A percentile compares a stretch with the other conserved stretches of the same genome.
phyloP scores from a whole-genome alignment of 1,140 invertebrate genomes.

The Contarinia nasturtii region DNA sequence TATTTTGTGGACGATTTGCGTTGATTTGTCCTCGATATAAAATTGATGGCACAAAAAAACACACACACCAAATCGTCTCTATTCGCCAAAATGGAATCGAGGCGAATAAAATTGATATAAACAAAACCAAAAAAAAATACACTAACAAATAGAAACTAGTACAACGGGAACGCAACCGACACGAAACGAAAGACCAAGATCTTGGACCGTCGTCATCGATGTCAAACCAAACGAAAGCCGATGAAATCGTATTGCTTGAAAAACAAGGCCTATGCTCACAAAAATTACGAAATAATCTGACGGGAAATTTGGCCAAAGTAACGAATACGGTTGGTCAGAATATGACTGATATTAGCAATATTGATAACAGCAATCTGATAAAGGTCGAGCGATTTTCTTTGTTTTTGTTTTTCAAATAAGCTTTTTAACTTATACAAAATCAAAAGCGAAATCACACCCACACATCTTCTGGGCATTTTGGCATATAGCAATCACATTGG shows the following conservation, averaged over 20 bases:
- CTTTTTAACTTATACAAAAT: no score
- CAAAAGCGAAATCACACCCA: no score
- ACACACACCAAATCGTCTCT: neutral
- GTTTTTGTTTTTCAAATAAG: neutral
- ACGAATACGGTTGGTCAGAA: conserved; percentile 4
- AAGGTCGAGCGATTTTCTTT: neutral
- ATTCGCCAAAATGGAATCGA: neutral
- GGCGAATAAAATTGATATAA: neutral
- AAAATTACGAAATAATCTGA: conserved; percentile 2
- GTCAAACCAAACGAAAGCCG: conserved; percentile 1
- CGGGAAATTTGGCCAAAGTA: conserved; percentile 5
- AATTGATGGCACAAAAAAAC: neutral
- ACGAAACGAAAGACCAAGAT: conserved; percentile 1
- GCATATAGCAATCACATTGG: no score
- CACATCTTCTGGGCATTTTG: no score
- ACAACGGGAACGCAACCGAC: conserved; percentile 2
- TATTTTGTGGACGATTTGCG: no score
- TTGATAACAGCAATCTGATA: conserved; percentile 1
- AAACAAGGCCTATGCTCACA: conserved; percentile 5
- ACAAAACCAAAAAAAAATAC: neutral
- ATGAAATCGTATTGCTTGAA: conserved; percentile 5
- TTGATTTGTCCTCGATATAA: neutral
- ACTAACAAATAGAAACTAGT: conserved; percentile 1
- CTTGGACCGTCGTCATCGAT: neutral
- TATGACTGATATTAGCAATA: conserved; percentile 6